A percentile compares a stretch with the other conserved stretches of the same genome.
phyloP scores from a whole-genome alignment of 2,888 invertebrate species.

The Brachylomia viminalis region DNA sequence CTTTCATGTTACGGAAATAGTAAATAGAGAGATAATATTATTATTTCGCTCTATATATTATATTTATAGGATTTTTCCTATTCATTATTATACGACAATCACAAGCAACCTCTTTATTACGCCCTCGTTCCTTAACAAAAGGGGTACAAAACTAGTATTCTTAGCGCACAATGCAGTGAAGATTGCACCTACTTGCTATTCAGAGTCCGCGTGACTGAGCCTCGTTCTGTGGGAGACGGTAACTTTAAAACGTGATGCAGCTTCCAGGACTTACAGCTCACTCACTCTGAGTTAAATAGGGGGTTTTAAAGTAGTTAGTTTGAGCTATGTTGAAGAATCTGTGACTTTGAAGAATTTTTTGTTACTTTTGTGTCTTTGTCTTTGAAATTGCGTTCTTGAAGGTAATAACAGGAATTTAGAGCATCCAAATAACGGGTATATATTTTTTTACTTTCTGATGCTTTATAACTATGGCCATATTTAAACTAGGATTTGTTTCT shows the following conservation, averaged over 20 bases:
- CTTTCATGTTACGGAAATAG: background rate
- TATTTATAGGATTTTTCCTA: too few relatives aligned
- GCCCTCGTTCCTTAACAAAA: slow-evolving; percentile 58
- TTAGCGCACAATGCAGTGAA: slow-evolving; percentile 62
- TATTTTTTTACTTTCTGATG: too few relatives aligned
- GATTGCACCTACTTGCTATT: slow-evolving; percentile 70
- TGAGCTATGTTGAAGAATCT: slow-evolving; percentile 54
- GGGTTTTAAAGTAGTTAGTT: slow-evolving; percentile 48
- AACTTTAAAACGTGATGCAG: slow-evolving; percentile 66
- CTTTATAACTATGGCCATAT: background rate
- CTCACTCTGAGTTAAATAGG: slow-evolving; percentile 55
- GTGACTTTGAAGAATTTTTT: slow-evolving; percentile 23
- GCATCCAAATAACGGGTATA: background rate
- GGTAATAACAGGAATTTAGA: background rate
- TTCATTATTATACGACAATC: slow-evolving; percentile 55
- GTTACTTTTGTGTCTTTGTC: slow-evolving; percentile 6
- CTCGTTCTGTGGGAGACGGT: slow-evolving; percentile 52
- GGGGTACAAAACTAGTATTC: slow-evolving; percentile 50
- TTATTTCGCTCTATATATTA: too few relatives aligned
- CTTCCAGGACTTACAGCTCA: slow-evolving; percentile 53
- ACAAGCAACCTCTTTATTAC: slow-evolving; percentile 47
- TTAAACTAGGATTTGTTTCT: background rate
- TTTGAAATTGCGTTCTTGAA: slow-evolving; percentile 4
- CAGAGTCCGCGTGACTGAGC: slow-evolving; percentile 57
- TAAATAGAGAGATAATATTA: slow-evolving; percentile 19